Base-by-base conservation (phyloP, 2,113 vertebrate genomes). In the Cyprinodon brontotheroides region DNA sequence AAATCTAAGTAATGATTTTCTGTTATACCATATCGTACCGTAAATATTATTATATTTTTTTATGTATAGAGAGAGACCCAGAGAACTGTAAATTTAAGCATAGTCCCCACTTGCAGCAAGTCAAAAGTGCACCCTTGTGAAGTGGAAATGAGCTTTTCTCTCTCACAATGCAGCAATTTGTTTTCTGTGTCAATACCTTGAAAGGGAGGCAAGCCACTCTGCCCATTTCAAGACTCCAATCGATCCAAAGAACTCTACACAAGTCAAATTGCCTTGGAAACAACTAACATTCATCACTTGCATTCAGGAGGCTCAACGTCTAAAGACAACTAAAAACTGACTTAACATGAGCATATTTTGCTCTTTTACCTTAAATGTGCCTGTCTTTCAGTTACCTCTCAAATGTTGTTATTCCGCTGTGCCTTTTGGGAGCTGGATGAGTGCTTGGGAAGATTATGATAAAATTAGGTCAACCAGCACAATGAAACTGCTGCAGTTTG, bases 401-500 rank as follows among this genome's bases (percentile, higher is more conserved):
- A 80, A 77, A 69, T 79, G 59, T 39, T 40, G 65, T 65, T 62
- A 57, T 78, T 63, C 17, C 74, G 13, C 20, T 4, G 45, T 0
- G 17, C 48, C 73, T 65, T 79, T 68, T 61, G 65, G 79, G 77
- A 78, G 36, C 20, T 11, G 78, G 66, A 66, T 85, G 65, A 39
- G 61, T 14, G 39, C 48, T 66, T 7, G 63, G 72, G 61, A 75
- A 80, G 72, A 81, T 78, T 82, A 78, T 22, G 68, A 70, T 82
- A 59, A 79, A 82, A 89, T 83, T 71, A 75, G 86, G 85, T 86
- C 83, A 84, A 72, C 61, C 73, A 61, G 29, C 65, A 40, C 38
- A 64, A 60, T 79, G 50, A 67, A 47, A 53, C 57, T 63, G 64
- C 71, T 74, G 71, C 67, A 65, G 17, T 77, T 83, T 80, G 59